phyloP scores from a whole-genome alignment of 1,140 invertebrate species.

The Helicoverpa armigera region DNA sequence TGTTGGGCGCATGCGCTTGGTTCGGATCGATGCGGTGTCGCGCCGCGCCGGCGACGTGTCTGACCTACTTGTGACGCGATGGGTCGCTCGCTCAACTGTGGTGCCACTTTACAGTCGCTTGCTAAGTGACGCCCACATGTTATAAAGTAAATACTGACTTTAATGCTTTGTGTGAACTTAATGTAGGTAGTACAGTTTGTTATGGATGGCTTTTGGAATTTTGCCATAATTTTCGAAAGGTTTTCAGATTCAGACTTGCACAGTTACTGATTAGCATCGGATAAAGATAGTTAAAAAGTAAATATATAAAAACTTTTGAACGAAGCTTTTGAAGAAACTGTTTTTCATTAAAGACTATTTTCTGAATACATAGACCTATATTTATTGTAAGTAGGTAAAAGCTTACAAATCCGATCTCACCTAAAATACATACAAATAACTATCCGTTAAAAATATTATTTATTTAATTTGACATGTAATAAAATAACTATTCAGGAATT shows the following conservation, averaged over 20 bases:
- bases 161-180: conserved; percentile 1
- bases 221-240: too few species aligned
- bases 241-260: too few species aligned
- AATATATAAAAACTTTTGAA: too few species aligned
- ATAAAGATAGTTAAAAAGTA: too few species aligned
- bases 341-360: too few species aligned
- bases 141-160: neutral
- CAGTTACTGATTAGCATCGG: too few species aligned
- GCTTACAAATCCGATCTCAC: too few species aligned
- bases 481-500: neutral
- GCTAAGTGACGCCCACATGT: neutral
- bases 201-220: neutral
- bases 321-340: too few species aligned
- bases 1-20: conserved; percentile 68
- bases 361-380: too few species aligned
- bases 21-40: conserved; percentile 72
- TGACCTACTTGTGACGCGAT: conserved; percentile 69
- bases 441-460: too few species aligned
- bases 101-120: conserved; percentile 16
- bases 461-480: neutral
- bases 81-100: neutral
- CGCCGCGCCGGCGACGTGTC: conserved; percentile 74
- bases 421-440: too few species aligned
- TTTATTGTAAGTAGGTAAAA: too few species aligned
- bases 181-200: neutral